Percentiles rank a stretch among this genome's conserved stretches.
phyloP scores from a whole-genome alignment of 92 coral and sea anemone species.

The Ricordea florida region DNA sequence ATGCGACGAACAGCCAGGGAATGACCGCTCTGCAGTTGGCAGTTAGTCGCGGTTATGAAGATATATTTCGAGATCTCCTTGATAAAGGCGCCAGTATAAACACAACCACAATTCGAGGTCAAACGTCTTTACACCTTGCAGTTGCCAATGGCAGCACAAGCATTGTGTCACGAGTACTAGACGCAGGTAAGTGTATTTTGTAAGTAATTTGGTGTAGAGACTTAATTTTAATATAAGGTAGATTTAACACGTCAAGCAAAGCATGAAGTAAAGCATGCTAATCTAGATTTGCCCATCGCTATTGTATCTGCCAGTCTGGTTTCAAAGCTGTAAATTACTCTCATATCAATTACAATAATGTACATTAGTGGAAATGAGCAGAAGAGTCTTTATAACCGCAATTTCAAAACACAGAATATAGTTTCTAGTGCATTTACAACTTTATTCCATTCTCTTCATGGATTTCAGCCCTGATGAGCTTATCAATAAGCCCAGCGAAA shows the following conservation, averaged over 20 bases:
- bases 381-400: too few species aligned
- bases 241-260: too few species aligned
- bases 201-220: too few species aligned
- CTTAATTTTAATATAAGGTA: too few species aligned
- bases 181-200: constrained; percentile 39
- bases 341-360: too few species aligned
- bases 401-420: too few species aligned
- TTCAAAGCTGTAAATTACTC: too few species aligned
- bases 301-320: too few species aligned
- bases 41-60: constrained; percentile 44
- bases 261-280: too few species aligned
- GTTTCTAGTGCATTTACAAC: too few species aligned
- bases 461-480: neutral
- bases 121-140: constrained; percentile 49
- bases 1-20: constrained; percentile 57
- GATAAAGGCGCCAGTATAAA: constrained; percentile 32
- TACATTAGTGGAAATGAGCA: too few species aligned
- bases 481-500: neutral
- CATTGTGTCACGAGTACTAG: constrained; percentile 17
- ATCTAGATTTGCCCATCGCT: too few species aligned
- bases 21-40: constrained; percentile 75
- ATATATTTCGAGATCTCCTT: constrained; percentile 40
- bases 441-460: neutral
- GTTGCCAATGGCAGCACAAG: constrained; percentile 18
- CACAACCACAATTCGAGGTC: constrained; percentile 13